A percentile compares a stretch with the other conserved stretches of the same genome.
Conservation (phyloP, 1,140 invertebrate species). For the Ganaspis sp. region DNA sequence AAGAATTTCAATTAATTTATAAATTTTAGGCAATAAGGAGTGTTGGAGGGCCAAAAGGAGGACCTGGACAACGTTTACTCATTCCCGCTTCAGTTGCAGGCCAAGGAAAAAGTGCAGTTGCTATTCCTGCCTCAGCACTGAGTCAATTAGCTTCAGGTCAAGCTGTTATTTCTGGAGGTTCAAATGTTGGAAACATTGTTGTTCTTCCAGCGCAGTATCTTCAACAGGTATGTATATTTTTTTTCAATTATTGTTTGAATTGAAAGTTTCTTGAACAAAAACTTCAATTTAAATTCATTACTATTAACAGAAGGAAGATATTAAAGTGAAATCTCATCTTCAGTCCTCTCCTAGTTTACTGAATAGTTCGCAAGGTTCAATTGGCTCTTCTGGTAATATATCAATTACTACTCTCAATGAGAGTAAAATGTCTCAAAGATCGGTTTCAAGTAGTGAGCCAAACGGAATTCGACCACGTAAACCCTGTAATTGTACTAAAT, state of each 20-base stretch:
- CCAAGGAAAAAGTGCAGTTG: constrained; percentile 68
- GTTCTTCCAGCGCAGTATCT: constrained; percentile 81
- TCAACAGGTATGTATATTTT: constrained; percentile 64
- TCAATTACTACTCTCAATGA: constrained; percentile 58
- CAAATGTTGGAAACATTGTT: constrained; percentile 77
- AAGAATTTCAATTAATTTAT: constrained; percentile 31
- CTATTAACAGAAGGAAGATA: constrained; percentile 59
- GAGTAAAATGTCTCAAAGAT: constrained; percentile 61
- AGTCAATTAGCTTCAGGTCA: constrained; percentile 76
- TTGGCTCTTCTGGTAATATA: constrained; percentile 62
- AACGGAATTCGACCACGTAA: constrained; percentile 89
- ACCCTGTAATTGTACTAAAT: constrained; percentile 99
- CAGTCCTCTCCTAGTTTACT: constrained; percentile 63
- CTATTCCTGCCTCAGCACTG: constrained; percentile 74
- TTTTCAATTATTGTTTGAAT: constrained; percentile 33
- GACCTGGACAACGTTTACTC: constrained; percentile 67
- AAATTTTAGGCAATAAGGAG: constrained; percentile 66
- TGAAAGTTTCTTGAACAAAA: constrained; percentile 7
- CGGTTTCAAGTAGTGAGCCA: constrained; percentile 74
- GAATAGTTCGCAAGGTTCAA: constrained; percentile 65
- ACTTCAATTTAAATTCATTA: constrained; percentile 18
- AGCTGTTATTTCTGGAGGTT: constrained; percentile 76
- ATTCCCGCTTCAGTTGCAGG: constrained; percentile 71
- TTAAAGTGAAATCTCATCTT: constrained; percentile 64
- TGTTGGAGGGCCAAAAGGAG: constrained; percentile 72